phyloP scores from a whole-genome alignment of 2,113 vertebrate genomes.

The Brachirus orientalis region DNA sequence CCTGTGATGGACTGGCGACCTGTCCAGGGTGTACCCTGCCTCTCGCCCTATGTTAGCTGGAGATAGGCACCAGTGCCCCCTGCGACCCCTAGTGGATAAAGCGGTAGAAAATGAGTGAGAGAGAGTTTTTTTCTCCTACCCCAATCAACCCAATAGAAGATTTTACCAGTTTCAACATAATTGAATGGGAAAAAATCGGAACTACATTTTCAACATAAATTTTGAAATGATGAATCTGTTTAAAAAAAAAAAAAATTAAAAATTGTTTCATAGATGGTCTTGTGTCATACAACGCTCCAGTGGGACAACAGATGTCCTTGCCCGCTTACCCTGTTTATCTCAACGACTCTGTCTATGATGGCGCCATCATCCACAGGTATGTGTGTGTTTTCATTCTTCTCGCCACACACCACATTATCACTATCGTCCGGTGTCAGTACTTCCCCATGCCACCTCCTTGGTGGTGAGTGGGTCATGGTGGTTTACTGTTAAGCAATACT shows the following conservation, averaged over 20 bases:
- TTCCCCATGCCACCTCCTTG: constrained; percentile 38
- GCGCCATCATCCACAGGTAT: constrained; percentile 92
- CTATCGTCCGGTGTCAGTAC: neutral
- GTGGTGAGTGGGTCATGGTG: constrained; percentile 53
- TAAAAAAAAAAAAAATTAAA: neutral
- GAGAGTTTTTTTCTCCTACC: no score
- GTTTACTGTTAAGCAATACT: constrained; percentile 61
- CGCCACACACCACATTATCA: neutral
- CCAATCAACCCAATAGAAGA: no score
- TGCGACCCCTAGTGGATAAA: no score
- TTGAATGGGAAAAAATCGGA: no score
- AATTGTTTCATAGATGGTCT: constrained; percentile 86
- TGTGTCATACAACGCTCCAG: constrained; percentile 92
- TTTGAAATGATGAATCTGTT: neutral
- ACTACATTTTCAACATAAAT: no score
- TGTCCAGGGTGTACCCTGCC: no score
- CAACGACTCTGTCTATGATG: constrained; percentile 96
- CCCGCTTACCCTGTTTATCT: constrained; percentile 84
- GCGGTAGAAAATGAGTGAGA: no score
- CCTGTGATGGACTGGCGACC: no score
- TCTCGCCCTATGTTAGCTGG: no score
- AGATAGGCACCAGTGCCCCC: no score
- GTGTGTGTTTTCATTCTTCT: neutral
- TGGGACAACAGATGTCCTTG: constrained; percentile 88
- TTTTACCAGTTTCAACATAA: no score